phyloP scores from a whole-genome alignment of 2,113 vertebrate genomes.

The Neotoma lepida region DNA sequence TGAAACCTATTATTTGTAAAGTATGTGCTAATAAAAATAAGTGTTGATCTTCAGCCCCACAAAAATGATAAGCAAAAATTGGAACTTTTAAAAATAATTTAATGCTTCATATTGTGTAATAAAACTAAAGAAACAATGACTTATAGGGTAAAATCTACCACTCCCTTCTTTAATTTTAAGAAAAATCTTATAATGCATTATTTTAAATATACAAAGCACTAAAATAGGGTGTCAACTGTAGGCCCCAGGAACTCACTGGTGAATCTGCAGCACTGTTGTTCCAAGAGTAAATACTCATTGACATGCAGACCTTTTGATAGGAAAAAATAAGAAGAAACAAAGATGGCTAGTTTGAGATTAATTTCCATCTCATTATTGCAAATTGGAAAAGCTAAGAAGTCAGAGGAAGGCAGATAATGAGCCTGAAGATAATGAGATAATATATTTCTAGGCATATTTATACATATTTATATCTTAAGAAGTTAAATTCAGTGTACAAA shows the following conservation, averaged over 20 bases:
- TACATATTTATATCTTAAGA: conserved; percentile 64
- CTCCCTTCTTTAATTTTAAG: neutral
- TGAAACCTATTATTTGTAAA: neutral
- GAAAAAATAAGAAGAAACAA: conserved; percentile 43
- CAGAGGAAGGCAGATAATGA: conserved; percentile 65
- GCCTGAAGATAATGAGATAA: conserved; percentile 66
- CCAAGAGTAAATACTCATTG: conserved; percentile 41
- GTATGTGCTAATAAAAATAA: neutral
- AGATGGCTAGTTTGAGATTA: conserved; percentile 48
- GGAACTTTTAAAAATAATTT: neutral
- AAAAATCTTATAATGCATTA: neutral
- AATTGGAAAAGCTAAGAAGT: conserved; percentile 66
- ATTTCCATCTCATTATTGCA: conserved; percentile 69
- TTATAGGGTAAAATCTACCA: neutral
- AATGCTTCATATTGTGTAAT: neutral
- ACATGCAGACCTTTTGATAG: conserved; percentile 54
- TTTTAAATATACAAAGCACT: neutral
- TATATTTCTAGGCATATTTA: conserved; percentile 60
- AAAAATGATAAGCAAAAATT: neutral
- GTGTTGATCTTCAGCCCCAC: neutral
- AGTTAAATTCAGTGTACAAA: conserved; percentile 48
- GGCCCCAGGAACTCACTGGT: neutral
- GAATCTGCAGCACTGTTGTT: neutral
- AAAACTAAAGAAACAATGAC: neutral
- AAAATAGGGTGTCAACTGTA: neutral